Percentiles rank a stretch among this genome's conserved stretches.
Conservation (phyloP, 2,888 invertebrate species). For the Metalampra italica region DNA sequence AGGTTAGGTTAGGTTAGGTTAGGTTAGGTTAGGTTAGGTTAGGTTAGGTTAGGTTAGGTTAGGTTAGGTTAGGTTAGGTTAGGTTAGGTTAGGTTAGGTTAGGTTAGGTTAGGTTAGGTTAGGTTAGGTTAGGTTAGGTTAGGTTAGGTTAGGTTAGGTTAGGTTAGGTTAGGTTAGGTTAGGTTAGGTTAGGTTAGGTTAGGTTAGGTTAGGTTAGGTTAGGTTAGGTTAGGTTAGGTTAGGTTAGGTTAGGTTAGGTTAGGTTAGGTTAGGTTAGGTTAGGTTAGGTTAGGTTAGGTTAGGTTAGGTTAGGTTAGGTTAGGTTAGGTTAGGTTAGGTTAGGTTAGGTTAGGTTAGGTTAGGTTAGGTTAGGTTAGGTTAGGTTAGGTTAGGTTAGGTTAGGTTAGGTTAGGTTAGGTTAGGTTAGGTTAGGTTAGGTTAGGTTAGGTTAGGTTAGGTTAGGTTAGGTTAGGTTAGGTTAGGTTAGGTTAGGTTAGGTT, state of each 20-base stretch:
- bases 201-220: conserved; percentile 4
- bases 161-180: conserved; percentile 9
- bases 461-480: conserved; percentile 10
- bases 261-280: conserved; percentile 9
- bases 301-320: conserved; percentile 12
- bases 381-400: conserved; percentile 12
- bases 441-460: conserved; percentile 11
- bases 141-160: conserved; percentile 9
- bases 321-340: conserved; percentile 10
- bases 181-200: conserved; percentile 7
- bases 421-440: conserved; percentile 12
- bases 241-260: conserved; percentile 5
- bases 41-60: conserved; percentile 11
- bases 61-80: conserved; percentile 11
- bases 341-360: conserved; percentile 13
- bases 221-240: conserved; percentile 7
- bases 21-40: conserved; percentile 9
- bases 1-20: conserved; percentile 12
- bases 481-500: conserved; percentile 12
- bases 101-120: conserved; percentile 10
- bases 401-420: conserved; percentile 13
- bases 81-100: conserved; percentile 10
- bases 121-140: conserved; percentile 9
- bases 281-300: conserved; percentile 14
- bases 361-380: conserved; percentile 13